Evolutionary conservation across 2,888 invertebrate genomes (phyloP).

Genomic region (Apoderus coryli): DNA sequence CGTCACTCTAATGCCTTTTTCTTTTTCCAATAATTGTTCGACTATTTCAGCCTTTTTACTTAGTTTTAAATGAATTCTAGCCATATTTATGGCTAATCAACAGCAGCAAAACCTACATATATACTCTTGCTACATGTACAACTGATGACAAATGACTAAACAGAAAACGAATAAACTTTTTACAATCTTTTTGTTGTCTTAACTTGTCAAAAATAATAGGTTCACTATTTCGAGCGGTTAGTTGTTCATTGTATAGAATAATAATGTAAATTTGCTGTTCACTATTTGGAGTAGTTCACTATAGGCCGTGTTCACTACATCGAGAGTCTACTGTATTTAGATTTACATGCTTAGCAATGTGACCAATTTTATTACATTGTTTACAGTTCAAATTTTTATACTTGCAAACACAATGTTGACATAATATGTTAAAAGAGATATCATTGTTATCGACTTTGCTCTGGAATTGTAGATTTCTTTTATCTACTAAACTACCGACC

Average conservation of each 20-base stretch:
- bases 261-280: slow-evolving; percentile 5
- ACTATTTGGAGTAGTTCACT: slow-evolving; percentile 8
- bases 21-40: slow-evolving; percentile 1
- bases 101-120: slow-evolving; percentile 2
- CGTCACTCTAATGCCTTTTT: slow-evolving; percentile 2
- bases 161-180: slow-evolving; percentile 3
- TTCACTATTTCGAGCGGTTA: slow-evolving; percentile 8
- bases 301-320: slow-evolving; percentile 1
- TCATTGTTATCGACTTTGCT: too few relatives aligned
- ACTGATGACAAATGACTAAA: neutral
- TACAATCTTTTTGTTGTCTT: slow-evolving; percentile 4
- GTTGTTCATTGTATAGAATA: slow-evolving; percentile 4
- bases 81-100: neutral
- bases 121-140: slow-evolving; percentile 2
- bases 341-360: too few relatives aligned
- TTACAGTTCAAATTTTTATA: too few relatives aligned
- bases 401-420: too few relatives aligned
- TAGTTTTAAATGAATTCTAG: slow-evolving; percentile 1
- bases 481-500: too few relatives aligned
- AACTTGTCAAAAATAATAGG: slow-evolving; percentile 4
- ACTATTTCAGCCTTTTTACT: slow-evolving; percentile 3
- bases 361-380: too few relatives aligned
- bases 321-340: slow-evolving; percentile 1
- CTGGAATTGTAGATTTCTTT: too few relatives aligned
- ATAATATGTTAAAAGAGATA: too few relatives aligned